A percentile compares a stretch with the other conserved stretches of the same genome.
Evolutionary conservation across 2,888 invertebrate species (phyloP).

Genomic region (Ennomos fuscantarius): DNA sequence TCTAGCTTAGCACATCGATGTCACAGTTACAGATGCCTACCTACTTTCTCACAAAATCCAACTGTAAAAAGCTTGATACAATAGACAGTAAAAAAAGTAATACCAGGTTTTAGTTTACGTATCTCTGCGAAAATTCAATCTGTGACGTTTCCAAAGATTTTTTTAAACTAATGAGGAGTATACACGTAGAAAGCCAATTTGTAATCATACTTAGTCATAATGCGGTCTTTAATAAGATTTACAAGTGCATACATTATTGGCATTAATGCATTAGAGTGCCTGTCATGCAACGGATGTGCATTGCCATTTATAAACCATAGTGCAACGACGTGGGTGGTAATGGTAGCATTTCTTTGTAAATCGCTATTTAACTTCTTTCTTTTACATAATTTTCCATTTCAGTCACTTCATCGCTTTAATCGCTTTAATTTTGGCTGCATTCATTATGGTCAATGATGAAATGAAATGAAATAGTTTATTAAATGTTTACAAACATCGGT

Average conservation of each 20-base stretch:
- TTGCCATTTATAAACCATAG: constrained; percentile 71
- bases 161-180: not conserved
- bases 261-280: constrained; percentile 66
- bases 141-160: not conserved
- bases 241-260: constrained; percentile 54
- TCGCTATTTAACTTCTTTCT: constrained; percentile 11
- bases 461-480: too few relatives aligned
- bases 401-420: too few relatives aligned
- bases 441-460: constrained; percentile 9
- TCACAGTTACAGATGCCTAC: constrained; percentile 19
- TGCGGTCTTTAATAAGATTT: constrained; percentile 43
- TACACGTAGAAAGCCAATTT: not conserved
- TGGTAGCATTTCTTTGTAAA: constrained; percentile 42
- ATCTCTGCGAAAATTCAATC: too few relatives aligned
- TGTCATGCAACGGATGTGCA: constrained; percentile 69
- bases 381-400: not conserved
- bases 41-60: constrained; percentile 25
- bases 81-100: not conserved
- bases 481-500: too few relatives aligned
- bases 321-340: constrained; percentile 70
- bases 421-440: not conserved
- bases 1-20: constrained; percentile 31
- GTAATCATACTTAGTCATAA: constrained; percentile 8
- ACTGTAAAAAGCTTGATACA: constrained; percentile 6
- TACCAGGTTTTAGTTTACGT: too few relatives aligned